Evolutionary conservation across 2,888 invertebrate genomes (phyloP).

Genomic region (Drosophila longiperda): DNA sequence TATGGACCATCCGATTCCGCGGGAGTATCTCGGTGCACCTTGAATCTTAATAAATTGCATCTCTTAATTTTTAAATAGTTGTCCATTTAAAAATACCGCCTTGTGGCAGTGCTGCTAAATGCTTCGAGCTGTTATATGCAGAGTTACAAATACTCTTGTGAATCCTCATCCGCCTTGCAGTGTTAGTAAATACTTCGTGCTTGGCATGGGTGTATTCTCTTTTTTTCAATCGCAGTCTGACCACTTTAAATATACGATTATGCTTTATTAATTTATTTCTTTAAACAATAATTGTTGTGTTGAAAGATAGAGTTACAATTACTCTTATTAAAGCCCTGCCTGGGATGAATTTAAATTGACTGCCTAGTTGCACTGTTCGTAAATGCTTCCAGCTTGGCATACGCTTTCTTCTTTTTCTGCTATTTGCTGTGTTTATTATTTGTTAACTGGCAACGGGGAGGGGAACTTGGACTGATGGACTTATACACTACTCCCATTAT

Average conservation of each 20-base stretch:
- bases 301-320: neutral
- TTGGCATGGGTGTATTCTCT: neutral
- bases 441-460: conserved; percentile 37
- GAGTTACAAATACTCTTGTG: neutral
- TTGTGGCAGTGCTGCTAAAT: conserved; percentile 52
- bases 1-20: conserved; percentile 88
- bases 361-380: conserved; percentile 22
- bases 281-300: neutral
- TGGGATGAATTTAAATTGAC: conserved; percentile 1
- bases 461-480: conserved; percentile 51
- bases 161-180: neutral
- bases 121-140: conserved; percentile 28
- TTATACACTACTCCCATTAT: conserved; percentile 58
- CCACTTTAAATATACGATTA: neutral
- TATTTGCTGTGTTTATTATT: conserved; percentile 8
- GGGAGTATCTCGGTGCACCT: conserved; percentile 82
- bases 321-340: neutral
- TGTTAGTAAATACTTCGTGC: neutral
- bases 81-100: neutral
- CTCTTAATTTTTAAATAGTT: conserved; percentile 60
- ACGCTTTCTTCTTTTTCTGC: conserved; percentile 1
- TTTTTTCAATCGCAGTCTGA: neutral
- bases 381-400: conserved; percentile 56
- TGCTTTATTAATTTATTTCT: neutral
- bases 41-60: conserved; percentile 66